Base-by-base conservation (phyloP, 1,140 invertebrate species). In the Camponotus pennsylvanicus region DNA sequence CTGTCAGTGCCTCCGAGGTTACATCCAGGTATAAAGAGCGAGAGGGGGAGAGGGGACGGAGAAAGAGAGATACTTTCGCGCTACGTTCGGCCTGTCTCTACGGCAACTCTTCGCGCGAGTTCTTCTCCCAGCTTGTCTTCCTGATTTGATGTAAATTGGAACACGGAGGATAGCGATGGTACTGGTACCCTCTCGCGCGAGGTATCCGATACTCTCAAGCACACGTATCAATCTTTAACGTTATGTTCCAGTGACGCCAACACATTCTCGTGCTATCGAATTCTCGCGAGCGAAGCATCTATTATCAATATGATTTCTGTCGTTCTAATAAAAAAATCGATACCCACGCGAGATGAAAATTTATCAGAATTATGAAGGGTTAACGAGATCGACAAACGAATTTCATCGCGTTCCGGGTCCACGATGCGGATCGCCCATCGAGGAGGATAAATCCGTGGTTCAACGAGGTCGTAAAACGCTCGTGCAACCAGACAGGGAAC, bases 131-230 rank as follows among this genome's bases (percentile, higher is more conserved):
- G 69, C 76, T 89, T 78, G 77, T 85, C 78, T 78, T 85, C 84
- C 61, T 80, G 63, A 73, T 66, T 88, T 94, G 94, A 95, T 95
- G 94, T 94, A 94, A 95, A 94, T 95, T 94, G 94, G 94, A 94
- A 92, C 92, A 90, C 89, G 87, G 49, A 90, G 79, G 45, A 69
- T 49, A 75, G 79, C 57, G 79, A 75, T 61, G 79, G 52, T 73
- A 61, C 79, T 34, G 79, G 75, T 75, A 83, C 13, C 21, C 64
- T 80, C 66, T 61, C 79, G 79, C 55, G 66, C 77, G 34, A 69
- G 1, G 34, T 42, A 83, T 83, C 79, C 32, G 55, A 75, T 73
- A 61, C 69, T 75, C n/a, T 1, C 67, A 45, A 67, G 40, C 40
- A 13, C 40, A 21, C n/a, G 40, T 82, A 73, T 83, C 79, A 83